phyloP scores from a whole-genome alignment of 2,113 vertebrate species.

The Sapayoa aenigma region DNA sequence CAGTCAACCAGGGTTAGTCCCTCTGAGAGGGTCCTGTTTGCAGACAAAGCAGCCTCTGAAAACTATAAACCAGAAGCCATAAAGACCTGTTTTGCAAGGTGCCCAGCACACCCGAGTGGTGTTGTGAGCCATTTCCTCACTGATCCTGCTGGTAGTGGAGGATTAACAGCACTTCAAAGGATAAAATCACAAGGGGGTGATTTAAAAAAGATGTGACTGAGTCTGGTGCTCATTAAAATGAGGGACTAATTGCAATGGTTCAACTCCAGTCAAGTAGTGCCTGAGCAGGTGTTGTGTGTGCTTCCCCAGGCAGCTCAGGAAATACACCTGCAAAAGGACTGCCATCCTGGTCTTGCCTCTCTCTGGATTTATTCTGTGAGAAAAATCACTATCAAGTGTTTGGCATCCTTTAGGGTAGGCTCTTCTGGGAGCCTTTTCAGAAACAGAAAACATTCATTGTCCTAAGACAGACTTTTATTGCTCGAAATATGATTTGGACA shows the following conservation, averaged over 20 bases:
- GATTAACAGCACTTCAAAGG: slow-evolving; percentile 21
- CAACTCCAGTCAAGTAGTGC: slow-evolving; percentile 22
- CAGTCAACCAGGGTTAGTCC: neutral
- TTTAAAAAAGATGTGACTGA: slow-evolving; percentile 58
- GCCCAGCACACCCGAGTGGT: neutral
- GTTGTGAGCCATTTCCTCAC: neutral
- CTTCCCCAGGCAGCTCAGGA: slow-evolving; percentile 35
- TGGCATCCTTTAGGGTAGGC: neutral
- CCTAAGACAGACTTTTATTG: neutral
- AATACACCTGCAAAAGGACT: slow-evolving; percentile 43
- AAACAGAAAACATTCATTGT: neutral
- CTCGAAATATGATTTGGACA: neutral
- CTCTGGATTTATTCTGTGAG: neutral
- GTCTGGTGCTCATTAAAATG: slow-evolving; percentile 50
- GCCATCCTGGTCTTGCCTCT: neutral
- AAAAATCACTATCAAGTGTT: neutral
- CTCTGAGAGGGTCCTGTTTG: accelerated
- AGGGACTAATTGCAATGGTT: slow-evolving; percentile 58
- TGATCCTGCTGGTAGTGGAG: neutral
- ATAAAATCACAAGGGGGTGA: slow-evolving; percentile 28
- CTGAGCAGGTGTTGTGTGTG: slow-evolving; percentile 23
- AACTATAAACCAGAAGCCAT: neutral
- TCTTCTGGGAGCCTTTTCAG: neutral
- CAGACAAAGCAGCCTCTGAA: neutral
- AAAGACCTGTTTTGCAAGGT: neutral